These are phyloP conservation scores for Chamaea fasciata DNA, from an alignment of 2,113 vertebrate genomes.

Conservation along the genomic window DNA sequence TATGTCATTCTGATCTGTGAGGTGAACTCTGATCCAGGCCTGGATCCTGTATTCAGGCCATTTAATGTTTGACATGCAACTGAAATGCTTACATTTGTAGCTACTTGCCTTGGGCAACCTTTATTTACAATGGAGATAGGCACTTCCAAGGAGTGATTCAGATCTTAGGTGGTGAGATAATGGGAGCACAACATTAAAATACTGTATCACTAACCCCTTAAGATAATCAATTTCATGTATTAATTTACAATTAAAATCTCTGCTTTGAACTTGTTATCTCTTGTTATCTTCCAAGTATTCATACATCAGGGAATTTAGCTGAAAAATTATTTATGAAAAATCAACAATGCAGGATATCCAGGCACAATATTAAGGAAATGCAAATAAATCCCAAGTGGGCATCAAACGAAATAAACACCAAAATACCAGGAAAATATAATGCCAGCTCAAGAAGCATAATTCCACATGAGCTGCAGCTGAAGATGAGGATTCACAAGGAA, in stretches of 20 bases:
- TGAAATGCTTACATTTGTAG: neutral
- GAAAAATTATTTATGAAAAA: constrained; percentile 17
- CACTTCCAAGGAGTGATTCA: neutral
- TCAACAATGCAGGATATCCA: constrained; percentile 1
- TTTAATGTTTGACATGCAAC: neutral
- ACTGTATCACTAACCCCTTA: neutral
- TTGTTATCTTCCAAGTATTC: neutral
- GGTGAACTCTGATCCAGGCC: neutral
- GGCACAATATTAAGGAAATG: neutral
- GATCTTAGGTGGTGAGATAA: constrained; percentile 40
- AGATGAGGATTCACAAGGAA: neutral
- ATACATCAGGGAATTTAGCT: neutral
- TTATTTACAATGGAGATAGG: constrained; percentile 13
- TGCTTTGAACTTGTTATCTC: constrained; percentile 50
- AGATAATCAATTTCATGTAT: constrained; percentile 42
- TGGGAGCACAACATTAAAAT: neutral
- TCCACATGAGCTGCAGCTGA: neutral
- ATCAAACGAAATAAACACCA: neutral
- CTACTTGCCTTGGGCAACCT: neutral
- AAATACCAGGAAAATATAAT: neutral
- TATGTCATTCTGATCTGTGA: neutral
- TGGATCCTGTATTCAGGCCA: neutral
- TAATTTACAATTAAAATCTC: constrained; percentile 57
- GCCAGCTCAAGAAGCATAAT: neutral
- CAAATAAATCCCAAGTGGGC: neutral